phyloP scores from a whole-genome alignment of 2,797 vertebrate species.

The Thripadectes ignobilis region DNA sequence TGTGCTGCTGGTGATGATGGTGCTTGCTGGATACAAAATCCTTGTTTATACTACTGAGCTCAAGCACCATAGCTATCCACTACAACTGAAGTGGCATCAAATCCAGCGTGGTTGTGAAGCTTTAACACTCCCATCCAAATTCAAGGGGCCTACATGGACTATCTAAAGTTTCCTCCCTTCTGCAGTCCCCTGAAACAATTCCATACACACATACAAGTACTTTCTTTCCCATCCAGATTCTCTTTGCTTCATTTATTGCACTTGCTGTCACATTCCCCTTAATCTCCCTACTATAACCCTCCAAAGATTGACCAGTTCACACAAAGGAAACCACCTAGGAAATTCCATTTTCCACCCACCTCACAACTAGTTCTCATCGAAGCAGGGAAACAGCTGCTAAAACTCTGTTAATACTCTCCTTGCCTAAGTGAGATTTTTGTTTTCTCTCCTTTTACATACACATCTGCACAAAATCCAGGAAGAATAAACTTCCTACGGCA shows the following conservation, averaged over 20 bases:
- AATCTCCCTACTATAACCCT: not conserved
- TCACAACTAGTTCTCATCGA: not conserved
- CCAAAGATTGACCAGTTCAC: not conserved
- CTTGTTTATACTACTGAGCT: not conserved
- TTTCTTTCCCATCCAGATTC: not conserved
- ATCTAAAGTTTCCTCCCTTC: not conserved
- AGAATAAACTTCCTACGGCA: not conserved
- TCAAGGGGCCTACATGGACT: not conserved
- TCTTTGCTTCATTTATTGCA: not conserved
- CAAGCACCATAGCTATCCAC: not conserved
- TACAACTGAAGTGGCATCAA: not conserved
- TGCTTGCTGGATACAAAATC: not conserved
- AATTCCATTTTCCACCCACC: not conserved
- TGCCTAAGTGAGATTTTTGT: not conserved
- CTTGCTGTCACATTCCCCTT: not conserved
- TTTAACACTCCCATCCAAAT: not conserved
- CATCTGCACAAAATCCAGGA: not conserved
- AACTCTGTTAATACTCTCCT: not conserved
- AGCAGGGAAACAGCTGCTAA: not conserved
- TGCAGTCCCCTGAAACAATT: not conserved
- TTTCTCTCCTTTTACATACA: not conserved
- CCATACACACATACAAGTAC: too few relatives aligned
- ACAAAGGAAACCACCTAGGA: not conserved
- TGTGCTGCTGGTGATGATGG: accelerated
- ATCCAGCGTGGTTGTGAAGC: not conserved